phyloP scores from a whole-genome alignment of 2,888 invertebrate species.

The Bruchidius siliquastri region DNA sequence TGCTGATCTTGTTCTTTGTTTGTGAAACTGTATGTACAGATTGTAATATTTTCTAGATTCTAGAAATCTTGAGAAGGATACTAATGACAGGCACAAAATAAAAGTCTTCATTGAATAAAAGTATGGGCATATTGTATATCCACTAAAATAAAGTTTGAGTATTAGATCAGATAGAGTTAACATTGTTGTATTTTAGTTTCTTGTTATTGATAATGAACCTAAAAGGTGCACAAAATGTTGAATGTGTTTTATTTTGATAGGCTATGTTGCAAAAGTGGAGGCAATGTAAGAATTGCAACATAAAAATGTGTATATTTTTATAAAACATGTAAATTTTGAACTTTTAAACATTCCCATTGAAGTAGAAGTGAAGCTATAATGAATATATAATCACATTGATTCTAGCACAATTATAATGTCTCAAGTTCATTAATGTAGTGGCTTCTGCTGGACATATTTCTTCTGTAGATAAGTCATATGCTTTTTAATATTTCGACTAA shows the following conservation, averaged over 20 bases:
- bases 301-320: slow-evolving; percentile 37
- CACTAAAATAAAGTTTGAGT: no score
- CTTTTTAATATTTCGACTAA: not conserved
- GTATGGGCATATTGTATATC: not conserved
- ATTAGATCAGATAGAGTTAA: not conserved
- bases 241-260: not conserved
- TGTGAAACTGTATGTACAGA: no score
- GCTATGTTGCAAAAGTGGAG: not conserved
- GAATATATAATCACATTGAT: slow-evolving; percentile 7
- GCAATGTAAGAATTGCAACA: not conserved
- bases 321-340: slow-evolving; percentile 39
- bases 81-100: no score
- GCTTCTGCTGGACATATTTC: not conserved
- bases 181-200: not conserved
- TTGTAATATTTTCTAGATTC: no score
- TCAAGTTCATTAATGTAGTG: not conserved
- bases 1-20: no score
- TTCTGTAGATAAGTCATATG: not conserved
- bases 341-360: slow-evolving; percentile 39
- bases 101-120: not conserved
- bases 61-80: no score
- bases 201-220: not conserved
- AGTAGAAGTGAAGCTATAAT: not conserved
- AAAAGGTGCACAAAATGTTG: not conserved
- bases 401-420: not conserved